These are phyloP conservation scores for Macaria liturata DNA, from an alignment of 2,888 invertebrate genomes.

Conservation along the genomic window DNA sequence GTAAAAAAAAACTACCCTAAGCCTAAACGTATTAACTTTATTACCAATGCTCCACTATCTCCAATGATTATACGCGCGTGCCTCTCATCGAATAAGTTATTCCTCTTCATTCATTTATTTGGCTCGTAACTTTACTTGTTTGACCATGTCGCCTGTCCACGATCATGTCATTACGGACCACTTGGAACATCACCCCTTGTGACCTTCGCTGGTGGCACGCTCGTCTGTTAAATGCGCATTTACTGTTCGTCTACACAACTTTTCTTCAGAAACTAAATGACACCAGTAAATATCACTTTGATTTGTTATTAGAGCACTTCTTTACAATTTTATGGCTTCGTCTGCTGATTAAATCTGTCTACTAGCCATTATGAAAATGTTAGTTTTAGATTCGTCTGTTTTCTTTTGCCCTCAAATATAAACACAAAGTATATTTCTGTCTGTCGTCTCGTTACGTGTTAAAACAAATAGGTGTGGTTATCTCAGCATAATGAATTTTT, in stretches of 20 bases:
- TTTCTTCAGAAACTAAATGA: too few species aligned
- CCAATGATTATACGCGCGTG: slow-evolving; percentile 70
- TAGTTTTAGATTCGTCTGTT: neutral
- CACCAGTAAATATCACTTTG: too few species aligned
- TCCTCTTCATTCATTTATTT: slow-evolving; percentile 68
- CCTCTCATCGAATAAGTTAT: slow-evolving; percentile 28
- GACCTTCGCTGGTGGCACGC: slow-evolving; percentile 72
- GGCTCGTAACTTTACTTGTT: slow-evolving; percentile 76
- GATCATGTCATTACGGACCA: slow-evolving; percentile 78
- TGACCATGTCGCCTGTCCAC: slow-evolving; percentile 73
- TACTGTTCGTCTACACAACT: slow-evolving; percentile 46
- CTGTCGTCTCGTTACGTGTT: slow-evolving; percentile 2
- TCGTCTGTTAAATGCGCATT: slow-evolving; percentile 71
- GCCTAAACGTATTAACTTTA: too few species aligned
- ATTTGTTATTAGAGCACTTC: too few species aligned
- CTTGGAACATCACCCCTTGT: slow-evolving; percentile 69
- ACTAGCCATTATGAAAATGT: too few species aligned
- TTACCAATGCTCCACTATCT: slow-evolving; percentile 18
- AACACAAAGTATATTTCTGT: neutral
- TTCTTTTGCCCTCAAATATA: neutral
- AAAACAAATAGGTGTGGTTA: slow-evolving; percentile 19
- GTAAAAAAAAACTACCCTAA: too few species aligned
- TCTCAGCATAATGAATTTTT: slow-evolving; percentile 8
- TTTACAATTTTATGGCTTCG: too few species aligned
- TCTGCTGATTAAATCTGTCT: too few species aligned